Evolutionary conservation across 2,888 invertebrate genomes (phyloP), one percentile per base, ranked within the genome.

Genomic region (Lomographa bimaculata): DNA sequence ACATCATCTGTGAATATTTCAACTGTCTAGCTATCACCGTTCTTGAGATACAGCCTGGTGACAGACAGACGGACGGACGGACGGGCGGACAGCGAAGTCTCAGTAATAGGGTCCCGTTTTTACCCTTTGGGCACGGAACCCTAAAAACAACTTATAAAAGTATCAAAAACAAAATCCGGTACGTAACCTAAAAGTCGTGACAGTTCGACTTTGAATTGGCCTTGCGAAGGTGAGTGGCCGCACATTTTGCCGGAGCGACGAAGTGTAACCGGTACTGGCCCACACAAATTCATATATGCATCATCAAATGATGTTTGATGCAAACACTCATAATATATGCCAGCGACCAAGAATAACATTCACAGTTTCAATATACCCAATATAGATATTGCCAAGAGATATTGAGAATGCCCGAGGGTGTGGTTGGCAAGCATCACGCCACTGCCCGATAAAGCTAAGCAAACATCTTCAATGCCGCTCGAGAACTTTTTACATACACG

Each of bases 151-250:
- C 14, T 14, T 4, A 14, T 14, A n/a, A 18, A 36, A 27, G 21
- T 24, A 39, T 21, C 30, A 20, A 20, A 40, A 27, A n/a, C n/a
- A n/a, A 11, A 25, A 24, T 29, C 44, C 57, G 65, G 61, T 59
- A 54, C 42, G 56, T 45, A 46, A 46, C 51, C 59, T 59, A 36
- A 64, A 62, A 68, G 6, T 41, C 42, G 34, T 37, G 34, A 34
- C 44, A 40, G 27, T 32, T 18, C 30, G 19, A 46, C 52, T 59
- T 45, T 46, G 56, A 57, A 46, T 51, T 59, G 63, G 60, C 73
- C 77, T 77, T 74, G 70, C 36, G 47, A 54, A 73, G 69, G 69
- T 71, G 65, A 76, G 42, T 70, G 71, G 57, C 63, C 71, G 54
- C 47, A 49, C 46, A 63, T 50, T 44, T 63, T 51, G 53, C 46